Evolutionary conservation across 2,888 invertebrate genomes (phyloP).

Genomic region (Galerucella nymphaeae): DNA sequence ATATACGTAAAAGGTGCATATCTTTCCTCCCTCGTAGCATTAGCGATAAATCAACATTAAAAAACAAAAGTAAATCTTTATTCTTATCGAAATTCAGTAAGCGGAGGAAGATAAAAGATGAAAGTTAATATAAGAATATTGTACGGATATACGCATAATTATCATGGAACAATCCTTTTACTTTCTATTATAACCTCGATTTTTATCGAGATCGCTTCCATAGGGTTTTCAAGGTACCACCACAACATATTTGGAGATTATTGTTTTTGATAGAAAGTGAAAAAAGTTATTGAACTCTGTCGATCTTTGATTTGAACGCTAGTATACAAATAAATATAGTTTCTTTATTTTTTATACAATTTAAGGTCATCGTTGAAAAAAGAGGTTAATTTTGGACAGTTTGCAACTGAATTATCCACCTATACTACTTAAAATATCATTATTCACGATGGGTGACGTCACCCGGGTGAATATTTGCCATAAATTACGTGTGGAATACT

Average conservation of each 20-base stretch:
- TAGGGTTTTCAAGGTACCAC: conserved; percentile 32
- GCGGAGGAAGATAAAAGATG: background rate
- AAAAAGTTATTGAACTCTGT: conserved; percentile 25
- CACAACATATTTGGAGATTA: conserved; percentile 20
- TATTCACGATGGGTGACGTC: too few species aligned
- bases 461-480: too few species aligned
- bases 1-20: too few species aligned
- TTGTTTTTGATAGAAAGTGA: conserved; percentile 28
- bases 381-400: too few species aligned
- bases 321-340: background rate
- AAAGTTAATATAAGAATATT: background rate
- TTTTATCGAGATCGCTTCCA: conserved; percentile 29
- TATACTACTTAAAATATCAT: too few species aligned
- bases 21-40: too few species aligned
- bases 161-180: conserved; percentile 1
- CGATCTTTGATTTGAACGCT: background rate
- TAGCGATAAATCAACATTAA: background rate
- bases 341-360: too few species aligned
- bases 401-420: too few species aligned
- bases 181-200: conserved; percentile 44
- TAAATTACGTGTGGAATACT: too few species aligned
- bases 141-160: conserved; percentile 6
- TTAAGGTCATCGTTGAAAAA: too few species aligned
- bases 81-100: too few species aligned
- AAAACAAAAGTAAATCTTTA: background rate